Percentiles rank a stretch among this genome's conserved stretches.
Evolutionary conservation across 2,797 vertebrate species (phyloP).

Genomic region (Tokudaia tokunoshimensis): DNA sequence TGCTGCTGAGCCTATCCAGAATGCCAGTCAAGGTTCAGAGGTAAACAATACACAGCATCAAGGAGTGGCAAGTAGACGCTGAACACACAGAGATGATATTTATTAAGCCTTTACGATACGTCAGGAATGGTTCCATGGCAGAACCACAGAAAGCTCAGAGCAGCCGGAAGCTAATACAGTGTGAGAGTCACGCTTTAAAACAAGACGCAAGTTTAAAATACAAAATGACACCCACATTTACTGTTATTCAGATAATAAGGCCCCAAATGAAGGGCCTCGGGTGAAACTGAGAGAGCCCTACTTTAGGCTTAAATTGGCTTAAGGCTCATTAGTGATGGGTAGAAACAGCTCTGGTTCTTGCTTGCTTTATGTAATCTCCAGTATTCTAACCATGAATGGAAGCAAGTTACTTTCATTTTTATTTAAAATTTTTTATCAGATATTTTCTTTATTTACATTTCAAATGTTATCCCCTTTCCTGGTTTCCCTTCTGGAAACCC

Average conservation of each 20-base stretch:
- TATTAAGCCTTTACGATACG: neutral
- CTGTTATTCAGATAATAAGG: neutral
- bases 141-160: neutral
- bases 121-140: neutral
- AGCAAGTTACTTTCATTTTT: neutral
- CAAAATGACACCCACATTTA: neutral
- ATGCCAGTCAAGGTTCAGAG: neutral
- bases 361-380: neutral
- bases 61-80: neutral
- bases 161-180: neutral
- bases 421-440: too few relatives aligned
- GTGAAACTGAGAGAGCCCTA: neutral
- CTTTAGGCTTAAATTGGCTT: neutral
- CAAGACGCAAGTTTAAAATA: slow-evolving; percentile 10
- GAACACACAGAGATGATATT: neutral
- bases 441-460: too few relatives aligned
- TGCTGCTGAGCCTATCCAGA: neutral
- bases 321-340: neutral
- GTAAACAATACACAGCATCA: neutral
- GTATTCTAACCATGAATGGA: neutral
- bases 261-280: neutral
- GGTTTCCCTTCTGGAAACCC: too few relatives aligned
- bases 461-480: too few relatives aligned
- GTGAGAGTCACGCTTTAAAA: neutral
- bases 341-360: neutral